Percentiles rank a stretch among this genome's conserved stretches.
These are phyloP conservation scores for Lethrus apterus DNA, from an alignment of 1,140 invertebrate genomes.

Conservation along the genomic window DNA sequence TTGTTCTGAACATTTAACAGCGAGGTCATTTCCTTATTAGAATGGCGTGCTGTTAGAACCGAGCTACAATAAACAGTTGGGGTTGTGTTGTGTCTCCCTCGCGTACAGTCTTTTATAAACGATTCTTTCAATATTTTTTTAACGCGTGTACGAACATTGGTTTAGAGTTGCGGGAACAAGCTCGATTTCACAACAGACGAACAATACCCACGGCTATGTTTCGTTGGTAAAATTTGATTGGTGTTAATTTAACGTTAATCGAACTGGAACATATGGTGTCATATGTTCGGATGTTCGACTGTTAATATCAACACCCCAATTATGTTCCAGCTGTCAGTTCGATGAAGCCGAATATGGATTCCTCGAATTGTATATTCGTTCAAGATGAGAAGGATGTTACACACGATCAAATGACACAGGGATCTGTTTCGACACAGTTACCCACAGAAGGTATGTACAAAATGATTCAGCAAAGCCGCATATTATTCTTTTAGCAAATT, in stretches of 20 bases:
- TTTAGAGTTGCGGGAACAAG: too few relatives aligned
- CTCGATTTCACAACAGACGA: too few relatives aligned
- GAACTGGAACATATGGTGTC: too few relatives aligned
- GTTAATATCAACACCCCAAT: conserved; percentile 1
- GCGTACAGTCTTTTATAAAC: too few relatives aligned
- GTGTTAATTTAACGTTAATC: too few relatives aligned
- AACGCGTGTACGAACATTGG: too few relatives aligned
- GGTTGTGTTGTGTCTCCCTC: conserved; percentile 3
- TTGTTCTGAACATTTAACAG: conserved; percentile 10
- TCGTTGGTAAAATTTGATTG: too few relatives aligned
- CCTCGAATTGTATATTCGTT: conserved; percentile 78
- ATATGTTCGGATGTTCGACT: too few relatives aligned
- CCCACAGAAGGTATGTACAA: conserved; percentile 60
- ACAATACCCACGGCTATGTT: too few relatives aligned
- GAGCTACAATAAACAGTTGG: conserved; percentile 13
- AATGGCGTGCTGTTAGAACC: conserved; percentile 10
- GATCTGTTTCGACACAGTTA: conserved; percentile 62
- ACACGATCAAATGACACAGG: conserved; percentile 67
- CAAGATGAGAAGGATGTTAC: conserved; percentile 84
- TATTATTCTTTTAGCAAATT: too few relatives aligned
- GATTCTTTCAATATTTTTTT: too few relatives aligned
- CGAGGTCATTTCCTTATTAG: conserved; percentile 13
- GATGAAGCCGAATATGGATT: conserved; percentile 75
- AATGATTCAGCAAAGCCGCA: conserved; percentile 3
- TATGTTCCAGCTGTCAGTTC: conserved; percentile 72